Base-by-base conservation (phyloP, 2,797 vertebrate genomes). In the Anabas testudineus region DNA sequence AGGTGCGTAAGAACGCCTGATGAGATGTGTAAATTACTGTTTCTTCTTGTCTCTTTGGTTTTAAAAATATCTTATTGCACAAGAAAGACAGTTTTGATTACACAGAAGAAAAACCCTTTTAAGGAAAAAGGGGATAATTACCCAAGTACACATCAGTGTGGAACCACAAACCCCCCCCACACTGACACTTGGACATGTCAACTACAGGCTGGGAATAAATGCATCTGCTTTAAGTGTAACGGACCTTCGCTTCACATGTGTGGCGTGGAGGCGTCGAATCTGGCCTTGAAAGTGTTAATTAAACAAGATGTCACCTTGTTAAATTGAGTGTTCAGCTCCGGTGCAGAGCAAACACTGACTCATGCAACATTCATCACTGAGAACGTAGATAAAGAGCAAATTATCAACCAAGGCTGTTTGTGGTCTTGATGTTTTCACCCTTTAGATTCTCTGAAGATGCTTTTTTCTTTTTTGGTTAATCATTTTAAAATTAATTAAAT, bases 51-150 rank as follows among this genome's bases (percentile, higher is more conserved):
- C 70, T 58, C 54, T 45, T 19, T 71, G 60, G 61, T 55, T 81
- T 72, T 61, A 83, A 82, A 73, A 57, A 82, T 63, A 58, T 59
- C 53, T 58, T 74, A 47, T 71, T 7, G n/a, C 67, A 62, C 37
- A 6, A 58, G 59, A 59, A 57, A 39, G 49, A 63, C 43, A 32
- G 57, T 19, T 80, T 32, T 66, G 59, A 80, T 84, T 61, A 71
- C 5, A 71, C 6, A 60, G 72, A 51, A 64, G 52, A 61, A 58
- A 5, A 7, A 30, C 0, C 28, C 21, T 76, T 75, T 21, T 55
- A 59, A 52, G 39, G 39, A 42, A 18, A 65, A 70, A 81, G 63
- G 65, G 1, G 39, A 49, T 86, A 82, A 87, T 89, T 86, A 86
- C 53, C 85, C 73, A 49, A 63, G 68, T 0, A n/a, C n/a, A n/a